These are phyloP conservation scores for Caenorhabditis brenneri DNA, from an alignment of 1,140 invertebrate genomes.

Conservation along the genomic window DNA sequence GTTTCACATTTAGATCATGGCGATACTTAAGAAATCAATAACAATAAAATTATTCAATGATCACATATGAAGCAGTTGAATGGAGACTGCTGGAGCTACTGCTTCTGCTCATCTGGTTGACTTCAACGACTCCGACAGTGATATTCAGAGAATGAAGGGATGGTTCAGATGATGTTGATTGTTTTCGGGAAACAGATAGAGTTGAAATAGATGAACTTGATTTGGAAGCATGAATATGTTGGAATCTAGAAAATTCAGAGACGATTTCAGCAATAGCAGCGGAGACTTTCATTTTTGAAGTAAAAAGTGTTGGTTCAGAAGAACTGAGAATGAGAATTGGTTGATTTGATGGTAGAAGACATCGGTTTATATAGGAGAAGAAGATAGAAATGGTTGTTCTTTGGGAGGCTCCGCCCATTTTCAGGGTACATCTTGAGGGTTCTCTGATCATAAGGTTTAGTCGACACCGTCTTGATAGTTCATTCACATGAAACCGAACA, in stretches of 20 bases:
- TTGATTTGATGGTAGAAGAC: neutral
- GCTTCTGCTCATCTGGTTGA: neutral
- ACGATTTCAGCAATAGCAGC: neutral
- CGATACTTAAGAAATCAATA: neutral
- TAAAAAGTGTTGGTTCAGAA: neutral
- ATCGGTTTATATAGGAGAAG: neutral
- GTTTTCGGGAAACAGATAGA: neutral
- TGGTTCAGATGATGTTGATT: neutral
- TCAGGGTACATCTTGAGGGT: neutral
- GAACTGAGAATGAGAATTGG: neutral
- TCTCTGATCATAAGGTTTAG: neutral
- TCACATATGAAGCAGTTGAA: neutral
- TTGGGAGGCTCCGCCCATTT: neutral
- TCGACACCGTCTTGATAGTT: neutral
- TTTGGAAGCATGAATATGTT: neutral
- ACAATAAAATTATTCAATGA: neutral
- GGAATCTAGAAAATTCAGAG: conserved; percentile 30
- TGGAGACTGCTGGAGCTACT: conserved; percentile 31
- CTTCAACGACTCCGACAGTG: neutral
- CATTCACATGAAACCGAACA: neutral
- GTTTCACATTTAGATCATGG: neutral
- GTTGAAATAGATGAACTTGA: neutral
- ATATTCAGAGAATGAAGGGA: conserved; percentile 22
- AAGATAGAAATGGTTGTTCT: neutral
- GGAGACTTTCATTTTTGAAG: neutral